Percentiles rank a stretch among this genome's conserved stretches.
These are phyloP conservation scores for Chesias legatella DNA, from an alignment of 2,888 invertebrate genomes.

Conservation along the genomic window DNA sequence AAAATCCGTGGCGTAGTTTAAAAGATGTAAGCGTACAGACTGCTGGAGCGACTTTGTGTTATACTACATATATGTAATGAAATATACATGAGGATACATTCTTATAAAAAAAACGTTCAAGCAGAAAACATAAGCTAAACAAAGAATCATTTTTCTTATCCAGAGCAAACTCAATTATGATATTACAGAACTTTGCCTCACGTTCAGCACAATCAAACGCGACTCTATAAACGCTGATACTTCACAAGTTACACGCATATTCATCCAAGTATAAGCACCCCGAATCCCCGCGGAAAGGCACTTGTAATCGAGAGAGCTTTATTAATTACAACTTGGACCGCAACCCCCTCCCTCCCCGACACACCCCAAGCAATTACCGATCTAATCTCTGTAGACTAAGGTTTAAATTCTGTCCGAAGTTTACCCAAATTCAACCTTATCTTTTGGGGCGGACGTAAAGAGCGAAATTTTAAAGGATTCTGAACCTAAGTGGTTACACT, in stretches of 20 bases:
- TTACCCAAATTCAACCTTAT: slow-evolving; percentile 68
- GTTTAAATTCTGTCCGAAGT: slow-evolving; percentile 54
- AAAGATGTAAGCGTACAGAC: no score
- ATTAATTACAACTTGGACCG: slow-evolving; percentile 79
- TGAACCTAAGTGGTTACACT: slow-evolving; percentile 38
- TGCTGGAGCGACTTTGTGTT: no score
- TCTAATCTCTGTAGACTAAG: slow-evolving; percentile 57
- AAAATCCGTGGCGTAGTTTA: no score
- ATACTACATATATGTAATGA: no score
- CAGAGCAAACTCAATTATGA: slow-evolving; percentile 12
- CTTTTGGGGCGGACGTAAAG: slow-evolving; percentile 68
- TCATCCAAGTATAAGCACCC: slow-evolving; percentile 32
- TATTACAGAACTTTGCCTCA: slow-evolving; percentile 16
- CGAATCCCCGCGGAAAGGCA: slow-evolving; percentile 68
- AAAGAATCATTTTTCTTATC: not conserved
- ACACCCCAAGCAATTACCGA: slow-evolving; percentile 50
- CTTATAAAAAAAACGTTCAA: no score
- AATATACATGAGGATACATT: no score
- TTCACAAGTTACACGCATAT: slow-evolving; percentile 18
- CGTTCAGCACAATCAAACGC: slow-evolving; percentile 15
- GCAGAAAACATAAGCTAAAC: no score
- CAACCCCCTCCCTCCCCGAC: slow-evolving; percentile 48
- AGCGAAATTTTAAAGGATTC: slow-evolving; percentile 42
- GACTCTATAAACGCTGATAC: slow-evolving; percentile 19
- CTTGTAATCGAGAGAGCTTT: slow-evolving; percentile 79